Percentiles rank a stretch among this genome's conserved stretches.
Conservation (phyloP, 2,888 invertebrate species). For the Pyrrhia umbra region DNA sequence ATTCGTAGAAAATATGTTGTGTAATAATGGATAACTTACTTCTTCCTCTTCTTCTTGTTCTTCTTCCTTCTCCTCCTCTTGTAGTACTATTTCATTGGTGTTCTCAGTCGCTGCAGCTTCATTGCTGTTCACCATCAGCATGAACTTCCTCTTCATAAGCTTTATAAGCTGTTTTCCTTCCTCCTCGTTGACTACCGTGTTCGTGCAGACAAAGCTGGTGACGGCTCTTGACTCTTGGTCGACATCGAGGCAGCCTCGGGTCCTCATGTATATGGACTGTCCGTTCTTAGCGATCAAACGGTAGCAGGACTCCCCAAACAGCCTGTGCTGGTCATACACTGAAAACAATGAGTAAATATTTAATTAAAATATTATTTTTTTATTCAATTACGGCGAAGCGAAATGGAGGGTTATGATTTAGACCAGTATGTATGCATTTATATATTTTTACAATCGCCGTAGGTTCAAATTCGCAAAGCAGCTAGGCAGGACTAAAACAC, state of each 20-base stretch:
- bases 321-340: conserved; percentile 94
- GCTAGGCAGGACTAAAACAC: not conserved
- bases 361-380: not conserved
- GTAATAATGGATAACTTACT: not conserved
- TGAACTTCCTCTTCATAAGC: conserved; percentile 94
- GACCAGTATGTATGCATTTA: too few relatives aligned
- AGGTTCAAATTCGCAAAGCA: conserved; percentile 3
- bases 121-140: conserved; percentile 85
- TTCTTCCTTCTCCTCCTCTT: not conserved
- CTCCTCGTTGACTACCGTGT: conserved; percentile 93
- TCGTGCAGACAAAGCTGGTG: conserved; percentile 95
- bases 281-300: conserved; percentile 94
- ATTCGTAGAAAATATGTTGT: not conserved
- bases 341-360: conserved; percentile 47
- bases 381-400: not conserved
- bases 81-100: conserved; percentile 55
- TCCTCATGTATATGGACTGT: conserved; percentile 94
- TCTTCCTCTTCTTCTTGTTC: not conserved
- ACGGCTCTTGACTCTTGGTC: conserved; percentile 93
- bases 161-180: conserved; percentile 92
- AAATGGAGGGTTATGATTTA: too few relatives aligned
- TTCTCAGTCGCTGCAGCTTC: conserved; percentile 58
- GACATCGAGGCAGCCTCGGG: conserved; percentile 95
- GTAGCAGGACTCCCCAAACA: conserved; percentile 95
- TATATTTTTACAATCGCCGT: too few relatives aligned